A percentile compares a stretch with the other conserved stretches of the same genome.
Conservation (phyloP, 1,140 invertebrate species). For the Anastatus disparis region DNA sequence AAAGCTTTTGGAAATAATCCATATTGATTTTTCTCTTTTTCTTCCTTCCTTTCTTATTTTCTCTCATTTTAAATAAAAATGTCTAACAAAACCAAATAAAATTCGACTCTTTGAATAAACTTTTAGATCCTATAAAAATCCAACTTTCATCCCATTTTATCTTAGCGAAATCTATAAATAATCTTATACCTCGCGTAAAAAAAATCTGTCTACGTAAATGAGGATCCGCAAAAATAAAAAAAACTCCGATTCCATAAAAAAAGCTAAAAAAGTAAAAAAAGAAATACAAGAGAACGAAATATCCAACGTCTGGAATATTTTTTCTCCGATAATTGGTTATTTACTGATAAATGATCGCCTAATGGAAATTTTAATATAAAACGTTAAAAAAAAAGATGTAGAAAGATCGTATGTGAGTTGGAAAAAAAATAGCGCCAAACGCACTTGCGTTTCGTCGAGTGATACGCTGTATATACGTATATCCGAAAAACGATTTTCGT, state of each 20-base stretch:
- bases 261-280: neutral
- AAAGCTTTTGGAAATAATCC: neutral
- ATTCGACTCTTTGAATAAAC: slow-evolving; percentile 18
- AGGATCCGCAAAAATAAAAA: neutral
- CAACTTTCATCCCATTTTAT: slow-evolving; percentile 18
- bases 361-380: slow-evolving; percentile 17
- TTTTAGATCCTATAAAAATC: slow-evolving; percentile 12
- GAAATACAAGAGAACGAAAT: neutral
- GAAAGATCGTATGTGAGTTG: too few relatives aligned
- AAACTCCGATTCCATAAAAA: neutral
- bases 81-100: slow-evolving; percentile 8
- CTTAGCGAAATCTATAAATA: neutral
- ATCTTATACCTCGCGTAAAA: neutral
- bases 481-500: slow-evolving; percentile 5
- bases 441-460: too few relatives aligned
- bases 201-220: neutral
- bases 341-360: slow-evolving; percentile 1
- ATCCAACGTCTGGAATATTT: neutral
- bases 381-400: too few relatives aligned
- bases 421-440: too few relatives aligned
- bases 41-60: too few relatives aligned
- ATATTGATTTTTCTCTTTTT: slow-evolving; percentile 9
- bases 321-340: slow-evolving; percentile 11
- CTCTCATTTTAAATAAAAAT: slow-evolving; percentile 29
- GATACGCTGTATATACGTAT: too few relatives aligned